phyloP scores from a whole-genome alignment of 2,113 vertebrate genomes.

The Galeopterus variegatus region DNA sequence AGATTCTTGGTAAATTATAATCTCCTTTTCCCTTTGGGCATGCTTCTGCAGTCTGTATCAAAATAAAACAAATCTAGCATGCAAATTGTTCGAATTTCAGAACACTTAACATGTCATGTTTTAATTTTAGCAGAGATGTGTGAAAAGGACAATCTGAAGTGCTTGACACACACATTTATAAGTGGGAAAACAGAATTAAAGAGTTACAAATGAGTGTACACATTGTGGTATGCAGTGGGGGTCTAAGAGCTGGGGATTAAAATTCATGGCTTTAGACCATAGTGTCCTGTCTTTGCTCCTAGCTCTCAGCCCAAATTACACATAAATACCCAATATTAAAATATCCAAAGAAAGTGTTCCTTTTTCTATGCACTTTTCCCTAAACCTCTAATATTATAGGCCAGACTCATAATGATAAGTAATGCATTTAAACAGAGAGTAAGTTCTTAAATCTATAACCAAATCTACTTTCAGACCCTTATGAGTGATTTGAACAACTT shows the following conservation, averaged over 20 bases:
- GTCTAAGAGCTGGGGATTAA: not conserved
- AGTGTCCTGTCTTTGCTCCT: not conserved
- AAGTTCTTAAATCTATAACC: slow-evolving; percentile 38
- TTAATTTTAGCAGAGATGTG: not conserved
- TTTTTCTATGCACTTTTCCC: not conserved
- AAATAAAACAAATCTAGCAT: slow-evolving; percentile 30
- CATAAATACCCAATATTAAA: slow-evolving; percentile 22
- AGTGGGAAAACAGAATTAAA: not conserved
- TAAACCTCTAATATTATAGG: not conserved
- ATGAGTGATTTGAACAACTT: slow-evolving; percentile 15
- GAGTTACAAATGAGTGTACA: not conserved
- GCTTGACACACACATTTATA: not conserved
- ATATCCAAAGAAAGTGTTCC: not conserved
- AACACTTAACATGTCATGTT: not conserved
- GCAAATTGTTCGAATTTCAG: not conserved
- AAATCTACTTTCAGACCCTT: not conserved
- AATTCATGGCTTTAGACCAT: not conserved
- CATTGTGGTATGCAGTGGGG: not conserved
- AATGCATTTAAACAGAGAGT: slow-evolving; percentile 39
- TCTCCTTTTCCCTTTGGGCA: not conserved
- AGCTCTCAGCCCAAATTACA: slow-evolving; percentile 11
- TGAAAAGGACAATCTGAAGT: not conserved
- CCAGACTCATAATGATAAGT: slow-evolving; percentile 30
- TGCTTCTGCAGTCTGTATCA: not conserved
- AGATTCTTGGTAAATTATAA: not conserved